A percentile compares a stretch with the other conserved stretches of the same genome.
These are phyloP conservation scores for Agrilus cyanescens DNA, from an alignment of 2,888 invertebrate genomes.

Conservation along the genomic window DNA sequence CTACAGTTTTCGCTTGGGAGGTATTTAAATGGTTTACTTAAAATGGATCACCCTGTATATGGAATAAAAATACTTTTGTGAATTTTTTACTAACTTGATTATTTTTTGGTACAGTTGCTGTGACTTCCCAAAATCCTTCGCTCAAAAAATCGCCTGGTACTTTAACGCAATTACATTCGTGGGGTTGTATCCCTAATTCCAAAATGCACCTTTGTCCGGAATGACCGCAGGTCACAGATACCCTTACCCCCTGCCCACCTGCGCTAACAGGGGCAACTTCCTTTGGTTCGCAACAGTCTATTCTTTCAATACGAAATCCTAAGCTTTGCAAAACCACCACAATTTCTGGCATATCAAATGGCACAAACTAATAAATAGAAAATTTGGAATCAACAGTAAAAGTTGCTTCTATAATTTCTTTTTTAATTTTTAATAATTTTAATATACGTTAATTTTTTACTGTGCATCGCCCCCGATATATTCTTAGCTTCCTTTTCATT, in stretches of 20 bases:
- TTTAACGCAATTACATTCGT: constrained; percentile 7
- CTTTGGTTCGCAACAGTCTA: constrained; percentile 1
- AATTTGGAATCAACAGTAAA: no score
- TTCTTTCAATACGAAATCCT: constrained; percentile 13
- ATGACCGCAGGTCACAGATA: constrained; percentile 8
- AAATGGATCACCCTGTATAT: no score
- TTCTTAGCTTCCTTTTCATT: no score
- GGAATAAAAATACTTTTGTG: neutral
- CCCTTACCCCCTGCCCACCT: constrained; percentile 6
- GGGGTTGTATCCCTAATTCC: constrained; percentile 6
- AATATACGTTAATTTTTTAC: no score
- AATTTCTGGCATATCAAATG: constrained; percentile 13
- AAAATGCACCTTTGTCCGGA: constrained; percentile 10
- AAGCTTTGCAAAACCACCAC: constrained; percentile 15
- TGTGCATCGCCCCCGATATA: no score
- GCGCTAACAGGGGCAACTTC: constrained; percentile 5
- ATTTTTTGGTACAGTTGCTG: constrained; percentile 5
- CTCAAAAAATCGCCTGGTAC: neutral
- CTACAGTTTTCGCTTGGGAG: neutral
- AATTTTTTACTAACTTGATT: constrained; percentile 3
- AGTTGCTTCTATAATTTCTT: no score
- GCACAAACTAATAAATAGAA: no score
- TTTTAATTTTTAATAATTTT: no score
- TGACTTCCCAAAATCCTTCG: constrained; percentile 11
- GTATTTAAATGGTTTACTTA: no score